Evolutionary conservation across 2,797 vertebrate genomes (phyloP), one percentile per base, ranked within the genome.

Genomic region (Numenius phaeopus): DNA sequence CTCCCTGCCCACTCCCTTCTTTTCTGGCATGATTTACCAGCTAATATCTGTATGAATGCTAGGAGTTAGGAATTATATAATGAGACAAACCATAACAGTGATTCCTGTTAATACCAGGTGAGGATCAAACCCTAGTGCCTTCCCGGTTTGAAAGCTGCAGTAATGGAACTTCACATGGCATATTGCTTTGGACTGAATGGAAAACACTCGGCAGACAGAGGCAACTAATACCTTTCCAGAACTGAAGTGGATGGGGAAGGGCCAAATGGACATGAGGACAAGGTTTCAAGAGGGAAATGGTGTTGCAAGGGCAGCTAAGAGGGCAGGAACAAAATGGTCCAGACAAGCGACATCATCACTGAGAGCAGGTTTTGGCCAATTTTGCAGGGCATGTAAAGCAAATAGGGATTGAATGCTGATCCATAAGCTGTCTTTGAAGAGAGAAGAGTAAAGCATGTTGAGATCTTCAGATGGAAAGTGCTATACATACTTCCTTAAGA

Each of bases 1-100:
- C 46, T 81, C 14, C 27, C 81, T 82, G 22, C 92, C 92, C 75
- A 96, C 96, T 86, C 34, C 62, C 47, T 96, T 94, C 76, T 86
- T 84, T 90, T 86, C 52, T 93, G 76, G 59, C n/a, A 71, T 77
- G 49, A 76, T 47, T 85, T 72, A 93, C 69, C 18, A 87, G 19
- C 44, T 92, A 89, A 87, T 90, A 77, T 82, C 87, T 52, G 27
- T 71, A 82, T 54, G 71, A 90, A 80, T 67, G 30, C 21, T 75
- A 58, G 30, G 37, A 89, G 24, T 81, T 82, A 81, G 57, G 57
- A 94, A 87, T 94, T 83, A 85, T 19, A 47, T 81, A 71, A 89
- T 21, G 29, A 71, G 10, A 54, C 21, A 87, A 84, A 93, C 30
- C 9, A 13, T 79, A 88, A 55, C 47, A 86, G 22, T 54, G 46